Evolutionary conservation across 2,888 invertebrate species (phyloP), one percentile per base, ranked within the genome.

Genomic region (Drosophila buzzatii): DNA sequence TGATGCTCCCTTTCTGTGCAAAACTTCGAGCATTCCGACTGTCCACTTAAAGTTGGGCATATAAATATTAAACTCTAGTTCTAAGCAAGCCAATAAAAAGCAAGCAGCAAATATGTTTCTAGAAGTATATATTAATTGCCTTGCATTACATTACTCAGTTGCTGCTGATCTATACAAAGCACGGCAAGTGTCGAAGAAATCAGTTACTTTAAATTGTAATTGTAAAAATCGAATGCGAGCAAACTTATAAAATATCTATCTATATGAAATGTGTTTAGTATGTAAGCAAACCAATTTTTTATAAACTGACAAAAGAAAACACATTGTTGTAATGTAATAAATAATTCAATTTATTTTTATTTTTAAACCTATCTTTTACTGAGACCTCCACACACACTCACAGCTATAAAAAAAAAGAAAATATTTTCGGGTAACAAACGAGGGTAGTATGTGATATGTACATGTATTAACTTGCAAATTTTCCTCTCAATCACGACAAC

Each of bases 11-110:
- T 31, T 55, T 35, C 14, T 45, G 27, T 53, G 44, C 65, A 42
- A 55, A 62, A 51, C 70, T 68, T 67, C 62, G 64, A 76, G 71
- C 87, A 84, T 84, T 84, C 87, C 83, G 76, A 78, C 64, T 66
- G 81, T 63, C 82, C 78, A 44, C 8, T 31, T n/a, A 3, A 31
- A 33, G 55, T 52, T 67, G 85, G 79, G 70, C 64, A n/a, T 9
- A n/a, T 9, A 63, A 58, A 51, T 64, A 14, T 39, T 72, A 79
- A 83, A 68, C 42, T 59, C 56, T 76, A 88, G 68, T 74, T 58
- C 47, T 76, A 77, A 85, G 67, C 52, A 18, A 56, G 31, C 60
- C 49, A 63, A 66, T 55, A 69, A 70, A 57, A 68, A 57, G 52
- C 56, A 68, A 64, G 18, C 9, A 39, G 4, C 51, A 59, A 70